Base-by-base conservation (phyloP, 2,888 invertebrate species). In the Ormyrus labotus region DNA sequence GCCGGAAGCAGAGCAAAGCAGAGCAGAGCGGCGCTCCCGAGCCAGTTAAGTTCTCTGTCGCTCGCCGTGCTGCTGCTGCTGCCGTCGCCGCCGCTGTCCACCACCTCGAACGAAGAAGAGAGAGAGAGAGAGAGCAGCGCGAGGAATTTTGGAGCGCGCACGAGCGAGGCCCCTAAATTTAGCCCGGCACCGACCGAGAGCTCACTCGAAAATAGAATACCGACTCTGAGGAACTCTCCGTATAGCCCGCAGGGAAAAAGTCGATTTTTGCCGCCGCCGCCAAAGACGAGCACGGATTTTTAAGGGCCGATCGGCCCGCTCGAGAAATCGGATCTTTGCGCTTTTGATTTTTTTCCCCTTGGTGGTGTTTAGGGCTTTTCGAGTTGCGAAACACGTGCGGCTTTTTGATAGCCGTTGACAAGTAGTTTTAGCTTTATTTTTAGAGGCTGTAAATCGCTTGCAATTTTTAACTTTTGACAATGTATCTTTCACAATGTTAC, bases 121-220 rank as follows among this genome's bases (percentile, higher is more conserved):
- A 55, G 34, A 51, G 60, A 53, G 68, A 19, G 19, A 69, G 68
- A 60, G 68, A 19, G 75, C 80, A 81, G 83, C 82, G 83, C 83
- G 81, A 85, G 86, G 86, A 87, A 88, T 88, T 88, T 87, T 87
- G 85, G 85, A 87, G 87, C 85, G 87, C 81, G 82, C 84, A 74
- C 79, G 83, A 84, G 83, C 72, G 83, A 84, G 83, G 67, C 57
- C 34, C 83, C 85, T 85, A 86, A 85, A 83, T 84, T 81, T 84
- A 83, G 81, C 64, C 50, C 80, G 65, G 75, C 65, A 79, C 73
- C 82, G 80, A 81, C 82, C 34, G 82, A 84, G 87, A 86, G 86
- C 85, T 87, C 86, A 86, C 85, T 87, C 88, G 82, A 88, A 90
- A 90, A 90, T 90, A 90, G 90, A 89, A 87, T 87, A 84, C 85